A percentile compares a stretch with the other conserved stretches of the same genome.
These are phyloP conservation scores for Acleris sparsana DNA, from an alignment of 2,888 invertebrate species.

Conservation along the genomic window DNA sequence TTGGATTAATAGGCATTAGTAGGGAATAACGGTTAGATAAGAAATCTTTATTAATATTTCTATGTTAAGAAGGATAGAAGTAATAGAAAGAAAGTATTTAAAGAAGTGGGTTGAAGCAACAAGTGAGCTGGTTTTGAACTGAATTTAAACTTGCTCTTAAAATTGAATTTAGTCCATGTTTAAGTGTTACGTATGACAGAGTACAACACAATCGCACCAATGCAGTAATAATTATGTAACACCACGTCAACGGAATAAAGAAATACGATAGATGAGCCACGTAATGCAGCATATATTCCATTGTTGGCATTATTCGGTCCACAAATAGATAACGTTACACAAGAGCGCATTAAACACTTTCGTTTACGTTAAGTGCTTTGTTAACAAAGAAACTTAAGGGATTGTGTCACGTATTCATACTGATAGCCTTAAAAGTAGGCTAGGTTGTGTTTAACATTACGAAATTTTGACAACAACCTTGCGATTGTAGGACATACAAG, in stretches of 20 bases:
- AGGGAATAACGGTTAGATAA: too few relatives aligned
- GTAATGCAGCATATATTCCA: constrained; percentile 47
- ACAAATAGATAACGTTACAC: constrained; percentile 56
- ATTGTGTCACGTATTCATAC: constrained; percentile 57
- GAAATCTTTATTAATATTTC: too few relatives aligned
- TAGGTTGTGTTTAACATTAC: constrained; percentile 39
- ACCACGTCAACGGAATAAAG: constrained; percentile 49
- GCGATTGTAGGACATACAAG: constrained; percentile 21
- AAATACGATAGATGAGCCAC: constrained; percentile 49
- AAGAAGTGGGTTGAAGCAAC: too few relatives aligned
- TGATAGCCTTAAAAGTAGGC: constrained; percentile 31
- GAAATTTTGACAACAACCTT: constrained; percentile 37
- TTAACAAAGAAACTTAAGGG: constrained; percentile 56
- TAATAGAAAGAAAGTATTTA: too few relatives aligned
- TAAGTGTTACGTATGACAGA: constrained; percentile 5
- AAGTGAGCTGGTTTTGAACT: too few relatives aligned
- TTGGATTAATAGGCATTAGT: not conserved
- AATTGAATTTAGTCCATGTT: not conserved
- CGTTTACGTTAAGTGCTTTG: constrained; percentile 64
- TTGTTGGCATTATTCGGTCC: constrained; percentile 58
- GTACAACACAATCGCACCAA: constrained; percentile 52
- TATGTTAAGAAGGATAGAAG: too few relatives aligned
- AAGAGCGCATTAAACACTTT: constrained; percentile 69
- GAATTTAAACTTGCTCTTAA: not conserved
- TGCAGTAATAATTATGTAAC: constrained; percentile 52